A percentile compares a stretch with the other conserved stretches of the same genome.
phyloP scores from a whole-genome alignment of 1,140 invertebrate genomes.

The Theocolax elegans region DNA sequence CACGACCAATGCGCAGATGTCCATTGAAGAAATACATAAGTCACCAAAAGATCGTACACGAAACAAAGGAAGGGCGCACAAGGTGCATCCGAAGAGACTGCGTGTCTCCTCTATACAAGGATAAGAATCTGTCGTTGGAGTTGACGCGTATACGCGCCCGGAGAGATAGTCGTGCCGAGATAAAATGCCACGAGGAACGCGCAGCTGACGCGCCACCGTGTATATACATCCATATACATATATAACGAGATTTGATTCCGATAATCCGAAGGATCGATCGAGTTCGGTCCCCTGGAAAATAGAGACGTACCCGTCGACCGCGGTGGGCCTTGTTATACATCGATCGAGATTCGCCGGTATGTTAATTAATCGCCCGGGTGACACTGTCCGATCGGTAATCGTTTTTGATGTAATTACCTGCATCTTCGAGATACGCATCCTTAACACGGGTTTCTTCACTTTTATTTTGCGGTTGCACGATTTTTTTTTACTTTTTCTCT shows the following conservation, averaged over 20 bases:
- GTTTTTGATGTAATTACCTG: too few species aligned
- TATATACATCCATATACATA: too few species aligned
- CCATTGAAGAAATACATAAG: not conserved
- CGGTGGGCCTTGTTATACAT: not conserved
- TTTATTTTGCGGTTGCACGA: too few species aligned
- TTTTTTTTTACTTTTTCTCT: too few species aligned
- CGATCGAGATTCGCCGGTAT: not conserved
- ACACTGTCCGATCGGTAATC: too few species aligned
- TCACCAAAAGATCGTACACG: too few species aligned
- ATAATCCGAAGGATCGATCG: too few species aligned
- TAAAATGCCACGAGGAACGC: conserved; percentile 58
- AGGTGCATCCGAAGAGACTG: conserved; percentile 52
- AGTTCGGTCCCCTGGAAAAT: conserved; percentile 9
- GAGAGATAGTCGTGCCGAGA: too few species aligned
- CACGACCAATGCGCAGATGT: not conserved
- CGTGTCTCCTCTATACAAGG: conserved; percentile 55
- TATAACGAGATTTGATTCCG: too few species aligned
- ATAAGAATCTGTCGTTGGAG: conserved; percentile 61
- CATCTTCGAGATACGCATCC: too few species aligned
- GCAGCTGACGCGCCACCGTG: conserved; percentile 48
- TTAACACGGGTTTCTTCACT: too few species aligned
- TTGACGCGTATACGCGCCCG: conserved; percentile 48
- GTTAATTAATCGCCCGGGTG: conserved; percentile 20
- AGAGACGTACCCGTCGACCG: not conserved
- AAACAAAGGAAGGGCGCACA: too few species aligned